These are phyloP conservation scores for Caenorhabditis becei DNA, from an alignment of 2,888 invertebrate species.

Conservation along the genomic window DNA sequence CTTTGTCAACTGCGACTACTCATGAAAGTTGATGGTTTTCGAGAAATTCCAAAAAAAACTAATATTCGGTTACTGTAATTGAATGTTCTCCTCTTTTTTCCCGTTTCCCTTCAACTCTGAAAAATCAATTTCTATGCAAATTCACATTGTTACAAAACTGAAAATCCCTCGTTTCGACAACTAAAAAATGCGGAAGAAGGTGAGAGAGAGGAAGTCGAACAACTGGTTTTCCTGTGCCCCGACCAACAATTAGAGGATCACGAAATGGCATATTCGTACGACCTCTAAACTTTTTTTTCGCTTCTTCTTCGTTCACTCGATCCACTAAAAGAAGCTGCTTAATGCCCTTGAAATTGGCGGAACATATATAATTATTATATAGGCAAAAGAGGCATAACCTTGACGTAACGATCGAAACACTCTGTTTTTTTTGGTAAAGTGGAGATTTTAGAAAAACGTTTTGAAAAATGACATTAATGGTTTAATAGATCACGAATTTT, in stretches of 20 bases:
- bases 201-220: conserved; percentile 12
- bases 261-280: conserved; percentile 31
- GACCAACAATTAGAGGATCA: conserved; percentile 47
- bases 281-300: conserved; percentile 58
- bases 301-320: conserved; percentile 5
- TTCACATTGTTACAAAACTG: too few relatives aligned
- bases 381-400: conserved; percentile 27
- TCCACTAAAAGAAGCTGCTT: conserved; percentile 44
- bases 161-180: too few relatives aligned
- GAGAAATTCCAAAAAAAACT: background rate
- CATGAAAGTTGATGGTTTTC: too few relatives aligned
- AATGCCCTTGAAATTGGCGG: conserved; percentile 34
- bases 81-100: too few relatives aligned
- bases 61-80: too few relatives aligned
- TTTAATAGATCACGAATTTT: too few relatives aligned
- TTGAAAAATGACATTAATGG: too few relatives aligned
- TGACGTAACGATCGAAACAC: conserved; percentile 18
- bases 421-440: conserved; percentile 12
- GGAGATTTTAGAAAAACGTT: too few relatives aligned
- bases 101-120: too few relatives aligned
- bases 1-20: too few relatives aligned
- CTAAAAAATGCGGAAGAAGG: background rate
- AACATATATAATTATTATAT: conserved; percentile 46
- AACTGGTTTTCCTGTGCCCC: conserved; percentile 32
- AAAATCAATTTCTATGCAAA: too few relatives aligned